Evolutionary conservation across 2,888 invertebrate species (phyloP).

Genomic region (Drosophila mimica): DNA sequence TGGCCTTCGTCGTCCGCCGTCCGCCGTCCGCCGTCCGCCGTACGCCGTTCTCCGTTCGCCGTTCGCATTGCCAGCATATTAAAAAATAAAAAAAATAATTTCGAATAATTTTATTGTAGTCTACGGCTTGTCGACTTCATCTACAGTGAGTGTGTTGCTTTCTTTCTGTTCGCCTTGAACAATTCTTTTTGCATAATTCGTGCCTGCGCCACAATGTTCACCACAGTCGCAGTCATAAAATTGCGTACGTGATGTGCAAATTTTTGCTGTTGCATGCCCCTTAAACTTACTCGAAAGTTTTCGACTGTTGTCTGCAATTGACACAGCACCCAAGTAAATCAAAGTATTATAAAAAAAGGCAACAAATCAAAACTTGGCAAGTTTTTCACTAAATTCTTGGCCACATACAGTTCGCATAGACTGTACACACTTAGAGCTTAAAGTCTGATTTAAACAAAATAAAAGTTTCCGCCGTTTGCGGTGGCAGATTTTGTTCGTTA

Average conservation of each 20-base stretch:
- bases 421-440: conserved; percentile 19
- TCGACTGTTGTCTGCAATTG: conserved; percentile 21
- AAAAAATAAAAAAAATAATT: conserved; percentile 59
- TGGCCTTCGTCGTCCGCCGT: conserved; percentile 16
- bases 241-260: conserved; percentile 66
- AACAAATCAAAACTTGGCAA: conserved; percentile 10
- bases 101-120: conserved; percentile 76
- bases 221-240: conserved; percentile 71
- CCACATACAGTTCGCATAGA: conserved; percentile 9
- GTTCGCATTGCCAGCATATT: conserved; percentile 66
- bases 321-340: conserved; percentile 31
- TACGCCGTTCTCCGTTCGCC: too few species aligned
- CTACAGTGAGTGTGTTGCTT: conserved; percentile 22
- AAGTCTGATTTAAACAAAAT: conserved; percentile 2
- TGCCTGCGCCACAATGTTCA: conserved; percentile 59
- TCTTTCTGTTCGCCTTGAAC: conserved; percentile 13
- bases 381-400: background rate
- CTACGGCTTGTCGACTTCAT: conserved; percentile 61
- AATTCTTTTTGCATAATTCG: conserved; percentile 3
- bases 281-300: conserved; percentile 46
- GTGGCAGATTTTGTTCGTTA: conserved; percentile 30
- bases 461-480: conserved; percentile 23
- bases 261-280: conserved; percentile 14
- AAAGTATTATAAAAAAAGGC: conserved; percentile 17
- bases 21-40: background rate